phyloP scores from a whole-genome alignment of 2,888 invertebrate genomes.

The Limnephilus marmoratus region DNA sequence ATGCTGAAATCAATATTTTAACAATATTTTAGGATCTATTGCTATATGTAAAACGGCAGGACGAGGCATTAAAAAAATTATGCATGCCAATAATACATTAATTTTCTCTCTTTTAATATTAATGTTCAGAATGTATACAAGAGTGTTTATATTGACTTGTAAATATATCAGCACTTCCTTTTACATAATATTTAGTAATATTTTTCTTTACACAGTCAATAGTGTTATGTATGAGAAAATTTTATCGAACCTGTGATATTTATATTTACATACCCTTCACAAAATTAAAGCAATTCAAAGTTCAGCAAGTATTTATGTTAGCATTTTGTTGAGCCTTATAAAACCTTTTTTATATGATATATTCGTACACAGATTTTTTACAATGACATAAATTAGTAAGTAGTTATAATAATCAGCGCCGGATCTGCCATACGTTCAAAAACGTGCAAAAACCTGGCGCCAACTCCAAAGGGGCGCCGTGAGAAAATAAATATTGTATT shows the following conservation, averaged over 20 bases:
- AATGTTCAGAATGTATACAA: not conserved
- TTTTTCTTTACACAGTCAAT: not conserved
- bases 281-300: not conserved
- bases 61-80: no score
- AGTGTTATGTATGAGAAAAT: not conserved
- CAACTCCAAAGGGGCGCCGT: no score
- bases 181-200: not conserved
- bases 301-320: not conserved
- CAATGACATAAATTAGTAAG: not conserved
- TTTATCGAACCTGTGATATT: not conserved
- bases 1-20: not conserved
- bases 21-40: not conserved
- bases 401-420: not conserved
- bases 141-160: not conserved
- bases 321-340: not conserved
- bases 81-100: no score
- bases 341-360: no score
- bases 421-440: no score
- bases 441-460: no score
- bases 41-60: not conserved
- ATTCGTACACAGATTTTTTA: not conserved
- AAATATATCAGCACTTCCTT: not conserved
- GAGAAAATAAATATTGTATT: no score
- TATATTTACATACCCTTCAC: not conserved
- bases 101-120: not conserved